Evolutionary conservation across 2,797 vertebrate genomes (phyloP), one percentile per base, ranked within the genome.

Genomic region (Coilia nasus): DNA sequence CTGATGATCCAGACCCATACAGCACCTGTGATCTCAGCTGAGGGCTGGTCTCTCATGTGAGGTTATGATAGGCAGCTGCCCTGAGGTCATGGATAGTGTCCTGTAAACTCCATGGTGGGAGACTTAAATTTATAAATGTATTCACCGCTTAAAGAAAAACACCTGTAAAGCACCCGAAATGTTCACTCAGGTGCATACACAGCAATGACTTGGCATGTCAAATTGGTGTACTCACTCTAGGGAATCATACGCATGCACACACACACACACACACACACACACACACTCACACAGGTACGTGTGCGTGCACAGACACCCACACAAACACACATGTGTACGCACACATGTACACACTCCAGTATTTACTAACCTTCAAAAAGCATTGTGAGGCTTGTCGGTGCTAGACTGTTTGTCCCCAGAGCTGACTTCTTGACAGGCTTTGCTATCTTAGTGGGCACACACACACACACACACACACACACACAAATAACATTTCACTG

Each of bases 111-210:
- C 14, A 67, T 0, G 64, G 64, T 4, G 2, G 23, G 12, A 23
- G 10, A 25, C 10, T 12, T 23, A 23, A 67, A 67, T 67, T 3
- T 67, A 67, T 14, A 25, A 67, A 67, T 67, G 2, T 67, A 67
- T 14, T 14, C 28, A 67, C 31, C 25, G 25, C 25, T 67, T 28
- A 3, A 31, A 25, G 60, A 11, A 67, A 64, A 64, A 28, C 62
- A 64, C 23, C 9, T 14, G 23, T n/a, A 14, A 31, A 12, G 14
- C 12, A 67, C 28, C 25, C 15, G 25, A 12, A 15, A 1, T 67
- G 64, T 31, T 25, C 14, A 14, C 64, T 67, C 64, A 31, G 64
- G 64, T 67, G 64, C 64, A 67, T 67, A 67, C 64, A 31, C 64
- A 67, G 25, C 64, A 31, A 31, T n/a, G 28, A 67, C 64, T 67